Base-by-base conservation (phyloP, 1,140 invertebrate genomes). In the Brachionus paranguensis region DNA sequence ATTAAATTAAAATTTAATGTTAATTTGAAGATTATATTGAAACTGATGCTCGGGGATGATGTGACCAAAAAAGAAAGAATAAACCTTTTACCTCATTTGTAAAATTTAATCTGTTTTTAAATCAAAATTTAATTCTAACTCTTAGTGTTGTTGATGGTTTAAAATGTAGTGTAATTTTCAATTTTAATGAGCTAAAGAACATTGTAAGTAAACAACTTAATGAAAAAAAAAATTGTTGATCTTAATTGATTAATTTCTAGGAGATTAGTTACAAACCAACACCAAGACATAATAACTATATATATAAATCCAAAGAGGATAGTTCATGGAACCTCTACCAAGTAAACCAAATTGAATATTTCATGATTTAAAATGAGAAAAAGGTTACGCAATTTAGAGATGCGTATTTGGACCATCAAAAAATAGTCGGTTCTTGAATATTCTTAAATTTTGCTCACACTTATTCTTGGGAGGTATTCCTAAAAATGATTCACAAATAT, bases 301-400 rank as follows among this genome's bases (percentile, higher is more conserved):
- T 81, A 7, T 81, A 81, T 47, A 81, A 81, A 60, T 81, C 78
- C 2, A 81, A 81, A 65, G 78, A 81, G 37, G 64, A 81, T 3
- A 68, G 11, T 27, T 45, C 53, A 24, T 81, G 78, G 78, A 81
- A 41, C 24, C 53, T 81, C 11, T 81, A 81, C 37, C 78, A 81
- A 64, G 78, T 81, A 37, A 65, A 60, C 20, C 5, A 72, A 41
- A n/a, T 43, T 45, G 2, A 37, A 37, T 37, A 1, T 43, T 43
- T 72, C 5, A 72, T 20, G 43, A 20, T 43, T 50, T 47, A 47
- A 47, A 47, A 29, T 29, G 1, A 29, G 1, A 33, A 37, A 37
- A 37, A 37, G 33, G 5, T 37, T 37, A 37, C 33, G 33, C 33
- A 6, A 37, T 37, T 37, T 37, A 37, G 6, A 37, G 6, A 37